Evolutionary conservation across 2,797 vertebrate species (phyloP).

Genomic region (Falco naumanni): DNA sequence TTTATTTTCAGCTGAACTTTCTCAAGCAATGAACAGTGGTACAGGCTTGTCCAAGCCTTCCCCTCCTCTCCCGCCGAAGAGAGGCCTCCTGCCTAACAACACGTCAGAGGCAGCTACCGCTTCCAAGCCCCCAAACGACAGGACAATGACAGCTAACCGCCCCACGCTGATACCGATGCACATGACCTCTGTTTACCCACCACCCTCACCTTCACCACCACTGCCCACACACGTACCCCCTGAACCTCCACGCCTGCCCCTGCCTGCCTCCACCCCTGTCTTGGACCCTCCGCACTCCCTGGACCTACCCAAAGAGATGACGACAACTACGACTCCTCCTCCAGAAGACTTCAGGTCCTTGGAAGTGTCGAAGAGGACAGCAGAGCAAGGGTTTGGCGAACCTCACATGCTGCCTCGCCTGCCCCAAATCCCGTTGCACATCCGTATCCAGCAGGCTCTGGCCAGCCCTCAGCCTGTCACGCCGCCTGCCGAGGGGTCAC

Average conservation of each 20-base stretch:
- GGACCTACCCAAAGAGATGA: constrained; percentile 53
- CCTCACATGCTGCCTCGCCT: constrained; percentile 77
- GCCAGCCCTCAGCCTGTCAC: constrained; percentile 88
- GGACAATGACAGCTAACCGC: constrained; percentile 39
- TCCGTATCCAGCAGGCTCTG: constrained; percentile 96
- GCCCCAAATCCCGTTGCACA: constrained; percentile 89
- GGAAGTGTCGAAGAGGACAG: constrained; percentile 28
- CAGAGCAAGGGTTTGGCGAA: constrained; percentile 70
- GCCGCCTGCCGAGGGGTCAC: constrained; percentile 86
- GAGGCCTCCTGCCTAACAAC: constrained; percentile 84
- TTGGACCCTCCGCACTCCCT: not conserved
- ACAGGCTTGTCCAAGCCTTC: constrained; percentile 86
- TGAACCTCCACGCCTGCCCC: constrained; percentile 78
- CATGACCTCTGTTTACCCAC: not conserved
- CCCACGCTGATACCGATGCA: not conserved
- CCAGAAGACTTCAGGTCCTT: constrained; percentile 51
- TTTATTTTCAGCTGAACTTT: constrained; percentile 86
- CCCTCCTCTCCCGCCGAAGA: constrained; percentile 93
- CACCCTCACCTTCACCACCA: constrained; percentile 78
- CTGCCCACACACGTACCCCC: constrained; percentile 85
- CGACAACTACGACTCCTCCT: not conserved
- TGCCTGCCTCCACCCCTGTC: constrained; percentile 70
- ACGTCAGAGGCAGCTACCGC: constrained; percentile 70
- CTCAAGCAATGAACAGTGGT: constrained; percentile 81
- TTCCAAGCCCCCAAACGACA: constrained; percentile 63